Evolutionary conservation across 2,888 invertebrate species (phyloP).

Genomic region (Apotomis betuletana): DNA sequence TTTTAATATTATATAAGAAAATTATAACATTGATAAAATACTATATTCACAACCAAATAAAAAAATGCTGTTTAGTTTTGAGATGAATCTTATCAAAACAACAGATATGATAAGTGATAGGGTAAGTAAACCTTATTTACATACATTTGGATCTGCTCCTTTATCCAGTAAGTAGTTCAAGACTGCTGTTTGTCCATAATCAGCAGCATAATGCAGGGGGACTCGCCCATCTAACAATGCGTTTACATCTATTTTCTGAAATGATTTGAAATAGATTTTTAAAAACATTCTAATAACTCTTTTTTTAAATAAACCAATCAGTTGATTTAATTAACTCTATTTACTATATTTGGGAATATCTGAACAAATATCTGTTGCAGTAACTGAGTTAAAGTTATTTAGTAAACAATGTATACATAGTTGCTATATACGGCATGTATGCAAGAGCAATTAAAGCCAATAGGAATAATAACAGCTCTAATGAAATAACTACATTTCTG

Average conservation of each 20-base stretch:
- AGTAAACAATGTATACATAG: no score
- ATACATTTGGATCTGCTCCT: conserved; percentile 96
- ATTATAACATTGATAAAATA: no score
- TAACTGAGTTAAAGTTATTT: no score
- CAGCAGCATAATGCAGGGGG: conserved; percentile 96
- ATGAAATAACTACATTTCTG: neutral
- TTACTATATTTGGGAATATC: no score
- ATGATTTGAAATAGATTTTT: neutral
- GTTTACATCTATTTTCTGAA: conserved; percentile 92
- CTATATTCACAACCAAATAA: no score
- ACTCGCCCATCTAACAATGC: conserved; percentile 93
- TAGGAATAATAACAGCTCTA: conserved; percentile 24
- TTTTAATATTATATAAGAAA: no score
- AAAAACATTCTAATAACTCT: no score
- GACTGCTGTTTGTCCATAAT: conserved; percentile 96
- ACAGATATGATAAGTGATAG: neutral
- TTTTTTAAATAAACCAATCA: no score
- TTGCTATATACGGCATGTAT: no score
- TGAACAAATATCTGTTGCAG: no score
- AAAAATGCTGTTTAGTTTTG: no score
- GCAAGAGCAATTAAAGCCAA: conserved; percentile 1
- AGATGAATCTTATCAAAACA: neutral
- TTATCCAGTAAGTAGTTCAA: conserved; percentile 93
- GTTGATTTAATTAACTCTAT: no score
- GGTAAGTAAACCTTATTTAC: conserved; percentile 41